phyloP scores from a whole-genome alignment of 2,888 invertebrate species.

The Calameuta pallipes region DNA sequence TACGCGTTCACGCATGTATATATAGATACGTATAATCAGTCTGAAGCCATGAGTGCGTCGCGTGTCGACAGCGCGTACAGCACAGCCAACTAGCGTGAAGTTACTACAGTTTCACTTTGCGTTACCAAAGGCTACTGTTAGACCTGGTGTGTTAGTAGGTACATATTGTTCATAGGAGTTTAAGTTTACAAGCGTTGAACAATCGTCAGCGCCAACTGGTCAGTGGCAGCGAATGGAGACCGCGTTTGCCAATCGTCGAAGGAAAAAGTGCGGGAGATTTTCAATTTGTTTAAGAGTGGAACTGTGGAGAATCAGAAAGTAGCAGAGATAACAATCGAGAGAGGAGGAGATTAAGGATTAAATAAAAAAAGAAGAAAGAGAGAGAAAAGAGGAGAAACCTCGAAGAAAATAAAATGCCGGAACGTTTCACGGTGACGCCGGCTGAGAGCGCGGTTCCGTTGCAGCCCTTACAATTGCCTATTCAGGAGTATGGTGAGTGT shows the following conservation, averaged over 20 bases:
- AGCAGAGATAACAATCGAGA: background rate
- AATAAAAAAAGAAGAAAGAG: background rate
- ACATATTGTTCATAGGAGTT: background rate
- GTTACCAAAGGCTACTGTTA: background rate
- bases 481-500: slow-evolving; percentile 49
- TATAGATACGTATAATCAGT: slow-evolving; percentile 18
- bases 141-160: background rate
- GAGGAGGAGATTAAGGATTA: slow-evolving; percentile 10
- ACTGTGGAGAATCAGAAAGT: slow-evolving; percentile 35
- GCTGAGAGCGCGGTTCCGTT: slow-evolving; percentile 39
- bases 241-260: slow-evolving; percentile 44
- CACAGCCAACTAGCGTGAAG: background rate
- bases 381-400: background rate
- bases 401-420: slow-evolving; percentile 36
- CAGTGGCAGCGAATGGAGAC: slow-evolving; percentile 46
- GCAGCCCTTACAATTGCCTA: slow-evolving; percentile 34
- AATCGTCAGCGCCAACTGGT: background rate
- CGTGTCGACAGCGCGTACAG: slow-evolving; percentile 25
- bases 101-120: background rate
- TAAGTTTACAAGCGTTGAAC: background rate
- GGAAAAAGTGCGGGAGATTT: slow-evolving; percentile 44
- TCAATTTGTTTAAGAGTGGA: slow-evolving; percentile 32
- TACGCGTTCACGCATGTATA: slow-evolving; percentile 11
- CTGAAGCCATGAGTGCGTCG: slow-evolving; percentile 39
- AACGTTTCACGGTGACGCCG: slow-evolving; percentile 58